phyloP scores from a whole-genome alignment of 2,113 vertebrate species.

The Hucho hucho region DNA sequence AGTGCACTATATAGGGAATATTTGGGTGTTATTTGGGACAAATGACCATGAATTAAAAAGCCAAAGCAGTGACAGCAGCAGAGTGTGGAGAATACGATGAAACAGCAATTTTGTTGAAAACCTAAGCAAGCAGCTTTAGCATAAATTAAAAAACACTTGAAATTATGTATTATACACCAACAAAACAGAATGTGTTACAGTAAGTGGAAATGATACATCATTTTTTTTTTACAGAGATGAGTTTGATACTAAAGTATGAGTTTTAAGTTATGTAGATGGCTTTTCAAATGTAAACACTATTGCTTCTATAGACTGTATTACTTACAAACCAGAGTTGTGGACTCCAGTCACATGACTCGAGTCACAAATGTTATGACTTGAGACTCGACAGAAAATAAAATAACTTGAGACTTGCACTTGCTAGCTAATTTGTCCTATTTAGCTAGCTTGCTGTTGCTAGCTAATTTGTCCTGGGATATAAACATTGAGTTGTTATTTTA shows the following conservation, averaged over 20 bases:
- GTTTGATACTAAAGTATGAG: not conserved
- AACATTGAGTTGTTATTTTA: too few species aligned
- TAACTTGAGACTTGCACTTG: too few species aligned
- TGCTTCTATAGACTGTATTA: not conserved
- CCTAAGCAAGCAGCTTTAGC: conserved; percentile 64
- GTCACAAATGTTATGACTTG: too few species aligned
- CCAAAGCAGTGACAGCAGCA: conserved; percentile 62
- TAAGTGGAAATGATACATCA: not conserved
- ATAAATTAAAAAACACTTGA: conserved; percentile 52
- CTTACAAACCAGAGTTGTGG: not conserved
- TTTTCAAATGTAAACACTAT: not conserved
- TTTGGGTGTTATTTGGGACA: too few species aligned
- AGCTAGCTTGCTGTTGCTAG: too few species aligned
- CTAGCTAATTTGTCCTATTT: too few species aligned
- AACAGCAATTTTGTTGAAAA: conserved; percentile 55
- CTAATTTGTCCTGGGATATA: too few species aligned
- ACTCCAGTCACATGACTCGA: too few species aligned
- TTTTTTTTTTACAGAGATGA: conserved; percentile 4
- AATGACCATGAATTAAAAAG: conserved; percentile 63
- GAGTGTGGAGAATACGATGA: conserved; percentile 36
- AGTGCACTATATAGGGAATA: too few species aligned
- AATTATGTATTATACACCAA: conserved; percentile 22
- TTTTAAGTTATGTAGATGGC: conserved; percentile 33
- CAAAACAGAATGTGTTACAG: conserved; percentile 5
- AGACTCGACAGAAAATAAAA: too few species aligned